A percentile compares a stretch with the other conserved stretches of the same genome.
Conservation (phyloP, 2,113 vertebrate genomes). For the Pseudorhombus dupliciocellatus region DNA sequence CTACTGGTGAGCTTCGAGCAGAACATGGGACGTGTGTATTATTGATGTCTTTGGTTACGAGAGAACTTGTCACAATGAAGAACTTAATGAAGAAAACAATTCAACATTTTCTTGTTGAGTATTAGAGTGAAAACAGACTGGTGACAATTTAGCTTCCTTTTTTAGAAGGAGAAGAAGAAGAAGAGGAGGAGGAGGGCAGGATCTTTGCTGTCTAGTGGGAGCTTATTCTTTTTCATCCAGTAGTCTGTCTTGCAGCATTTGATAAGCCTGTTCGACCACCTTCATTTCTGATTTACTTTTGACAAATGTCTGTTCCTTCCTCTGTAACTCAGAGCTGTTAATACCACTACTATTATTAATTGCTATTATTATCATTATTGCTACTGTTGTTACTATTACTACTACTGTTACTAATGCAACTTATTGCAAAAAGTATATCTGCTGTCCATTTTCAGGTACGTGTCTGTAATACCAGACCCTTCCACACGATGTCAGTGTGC, state of each 20-base stretch:
- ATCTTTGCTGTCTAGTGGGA: slow-evolving; percentile 66
- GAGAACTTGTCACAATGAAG: slow-evolving; percentile 49
- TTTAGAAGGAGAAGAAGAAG: no score
- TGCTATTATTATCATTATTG: slow-evolving; percentile 80
- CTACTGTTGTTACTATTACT: slow-evolving; percentile 79
- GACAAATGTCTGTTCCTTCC: slow-evolving; percentile 74
- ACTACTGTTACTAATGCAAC: slow-evolving; percentile 82
- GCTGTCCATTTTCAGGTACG: slow-evolving; percentile 85
- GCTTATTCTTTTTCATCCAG: slow-evolving; percentile 71
- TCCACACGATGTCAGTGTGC: slow-evolving; percentile 85
- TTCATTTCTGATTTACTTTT: slow-evolving; percentile 68
- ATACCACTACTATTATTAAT: slow-evolving; percentile 81
- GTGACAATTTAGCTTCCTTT: slow-evolving; percentile 71
- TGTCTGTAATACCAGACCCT: slow-evolving; percentile 82
- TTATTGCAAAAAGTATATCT: slow-evolving; percentile 80
- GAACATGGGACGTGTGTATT: slow-evolving; percentile 50
- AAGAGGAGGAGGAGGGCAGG: no score
- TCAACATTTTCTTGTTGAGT: slow-evolving; percentile 60
- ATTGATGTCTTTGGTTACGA: slow-evolving; percentile 52
- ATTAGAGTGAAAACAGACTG: slow-evolving; percentile 60
- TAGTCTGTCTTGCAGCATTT: slow-evolving; percentile 73
- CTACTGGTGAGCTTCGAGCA: slow-evolving; percentile 59
- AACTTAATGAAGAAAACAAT: slow-evolving; percentile 55
- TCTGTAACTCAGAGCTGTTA: slow-evolving; percentile 78
- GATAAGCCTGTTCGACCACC: slow-evolving; percentile 63